Base-by-base conservation (phyloP, 2,888 invertebrate genomes). In the Noctuana brunneofusca region DNA sequence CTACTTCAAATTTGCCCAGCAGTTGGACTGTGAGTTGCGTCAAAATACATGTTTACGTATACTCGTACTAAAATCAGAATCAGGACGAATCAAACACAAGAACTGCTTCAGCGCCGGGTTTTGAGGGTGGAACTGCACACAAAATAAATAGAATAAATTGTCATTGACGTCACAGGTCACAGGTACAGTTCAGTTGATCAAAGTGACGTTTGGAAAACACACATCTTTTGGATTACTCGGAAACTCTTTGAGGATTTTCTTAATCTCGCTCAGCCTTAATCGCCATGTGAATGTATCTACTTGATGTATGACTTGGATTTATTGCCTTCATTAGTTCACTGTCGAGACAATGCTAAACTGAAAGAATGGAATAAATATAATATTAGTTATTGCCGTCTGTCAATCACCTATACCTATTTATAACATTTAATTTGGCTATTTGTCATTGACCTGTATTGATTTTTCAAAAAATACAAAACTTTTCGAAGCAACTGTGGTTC, bases 221-320 rank as follows among this genome's bases (percentile, higher is more conserved):
- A 22, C 22, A 24, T 48, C 48, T 20, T 20, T 9, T 38, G 53
- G 53, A 53, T 53, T 53, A 38, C 53, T 38, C 9, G 38, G 22
- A n/a, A 14, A 38, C 3, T 22, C 22, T 53, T 38, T 6, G 6
- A 53, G 35, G 12, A 35, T 38, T 53, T 35, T 38, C 20, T 38
- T 38, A 22, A 54, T 54, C 54, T 38, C 1, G 14, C 49, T 49
- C 14, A 49, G 11, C n/a, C n/a, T 12, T 49, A 54, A 38, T 54
- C 22, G 22, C 35, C 14, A 24, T 49, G 24, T 49, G 5, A 22
- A 54, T 14, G 18, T 22, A 22, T 35, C n/a, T 38, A 38, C 22
- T 49, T 49, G 49, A 49, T 14, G 6, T 38, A 54, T n/a, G 35
- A 54, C 35, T 54, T 35, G 22, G 22, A 5, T 14, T 38, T 20